Conservation (phyloP, 2,113 vertebrate genomes). For the Anthoscopus minutus region DNA sequence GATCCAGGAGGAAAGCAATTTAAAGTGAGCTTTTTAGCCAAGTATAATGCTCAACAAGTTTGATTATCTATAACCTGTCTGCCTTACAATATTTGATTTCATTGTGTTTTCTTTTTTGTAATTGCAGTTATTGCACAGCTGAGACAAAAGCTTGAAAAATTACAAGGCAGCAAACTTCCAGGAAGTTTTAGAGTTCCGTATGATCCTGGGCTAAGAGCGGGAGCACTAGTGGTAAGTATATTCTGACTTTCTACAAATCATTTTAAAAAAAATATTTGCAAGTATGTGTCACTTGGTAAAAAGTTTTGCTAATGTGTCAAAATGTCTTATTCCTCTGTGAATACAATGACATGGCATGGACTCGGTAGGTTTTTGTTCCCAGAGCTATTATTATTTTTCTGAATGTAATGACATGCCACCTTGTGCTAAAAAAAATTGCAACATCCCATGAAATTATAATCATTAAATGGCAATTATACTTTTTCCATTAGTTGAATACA, state of each 20-base stretch:
- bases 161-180: constrained; percentile 85
- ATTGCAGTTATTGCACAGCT: constrained; percentile 87
- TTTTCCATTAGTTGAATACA: neutral
- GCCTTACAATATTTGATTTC: neutral
- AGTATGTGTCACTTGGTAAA: neutral
- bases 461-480: neutral
- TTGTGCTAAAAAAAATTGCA: neutral
- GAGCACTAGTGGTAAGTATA: constrained; percentile 82
- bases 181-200: constrained; percentile 91
- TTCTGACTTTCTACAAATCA: constrained; percentile 34
- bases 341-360: neutral
- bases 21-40: neutral
- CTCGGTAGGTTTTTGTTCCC: neutral
- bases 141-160: constrained; percentile 90
- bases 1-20: neutral
- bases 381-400: neutral
- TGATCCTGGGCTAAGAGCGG: constrained; percentile 92
- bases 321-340: neutral
- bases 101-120: constrained; percentile 9
- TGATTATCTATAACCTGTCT: neutral
- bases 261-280: neutral
- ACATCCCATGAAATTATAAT: neutral
- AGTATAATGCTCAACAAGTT: neutral
- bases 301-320: neutral
- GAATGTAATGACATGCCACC: neutral